These are phyloP conservation scores for Chloromyia formosa DNA, from an alignment of 2,888 invertebrate species.

Conservation along the genomic window DNA sequence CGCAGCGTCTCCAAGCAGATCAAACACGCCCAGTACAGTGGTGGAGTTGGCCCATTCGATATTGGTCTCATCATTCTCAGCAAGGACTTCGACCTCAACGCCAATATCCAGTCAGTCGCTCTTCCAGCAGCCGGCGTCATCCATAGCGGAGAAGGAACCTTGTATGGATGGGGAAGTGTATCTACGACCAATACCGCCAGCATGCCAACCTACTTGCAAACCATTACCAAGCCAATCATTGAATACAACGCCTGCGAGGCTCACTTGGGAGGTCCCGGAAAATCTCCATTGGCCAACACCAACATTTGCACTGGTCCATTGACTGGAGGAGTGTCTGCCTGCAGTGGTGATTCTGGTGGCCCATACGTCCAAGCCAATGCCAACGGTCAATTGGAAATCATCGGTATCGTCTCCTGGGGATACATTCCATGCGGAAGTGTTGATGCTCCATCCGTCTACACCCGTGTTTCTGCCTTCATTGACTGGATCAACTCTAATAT, in stretches of 20 bases:
- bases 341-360: too few relatives aligned
- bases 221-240: slow-evolving; percentile 56
- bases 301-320: too few relatives aligned
- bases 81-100: slow-evolving; percentile 56
- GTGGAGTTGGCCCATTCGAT: slow-evolving; percentile 65
- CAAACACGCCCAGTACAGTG: slow-evolving; percentile 58
- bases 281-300: slow-evolving; percentile 56
- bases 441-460: too few relatives aligned
- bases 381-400: slow-evolving; percentile 53
- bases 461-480: too few relatives aligned
- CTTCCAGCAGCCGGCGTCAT: slow-evolving; percentile 58
- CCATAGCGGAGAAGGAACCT: slow-evolving; percentile 56
- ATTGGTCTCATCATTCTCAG: slow-evolving; percentile 65
- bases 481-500: slow-evolving; percentile 58
- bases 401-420: slow-evolving; percentile 68
- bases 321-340: too few relatives aligned
- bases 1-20: slow-evolving; percentile 54
- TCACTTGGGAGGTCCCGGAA: slow-evolving; percentile 49
- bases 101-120: too few relatives aligned
- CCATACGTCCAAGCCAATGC: slow-evolving; percentile 56
- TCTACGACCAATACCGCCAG: too few relatives aligned
- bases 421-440: too few relatives aligned
- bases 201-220: too few relatives aligned
- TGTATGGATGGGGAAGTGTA: too few relatives aligned
- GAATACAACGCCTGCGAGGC: slow-evolving; percentile 54